Evolutionary conservation across 53 echinoderm and acorn worm species (phyloP), one percentile per base, ranked within the genome.

Genomic region (Patiria pectinifera): DNA sequence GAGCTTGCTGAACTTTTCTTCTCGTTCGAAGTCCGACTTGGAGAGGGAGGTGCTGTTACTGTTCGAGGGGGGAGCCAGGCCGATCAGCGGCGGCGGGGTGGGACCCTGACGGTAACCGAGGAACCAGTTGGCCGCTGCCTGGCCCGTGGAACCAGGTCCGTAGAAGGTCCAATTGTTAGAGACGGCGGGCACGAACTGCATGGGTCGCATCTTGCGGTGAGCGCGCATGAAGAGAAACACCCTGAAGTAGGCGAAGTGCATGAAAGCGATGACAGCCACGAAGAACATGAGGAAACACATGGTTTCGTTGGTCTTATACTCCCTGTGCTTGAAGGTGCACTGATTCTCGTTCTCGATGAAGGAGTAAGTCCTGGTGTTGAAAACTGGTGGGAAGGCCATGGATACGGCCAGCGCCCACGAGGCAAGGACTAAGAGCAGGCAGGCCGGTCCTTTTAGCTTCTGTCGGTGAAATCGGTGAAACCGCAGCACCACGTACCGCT

Each of bases 91-190:
- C 48, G 98, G 98, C 35, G 98, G 96, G 45, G 96, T 92, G 22
- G 96, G 93, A 19, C 95, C 96, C 45, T 98, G 96, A 1, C 98
- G 91, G 83, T 94, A 96, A 11, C 98, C 98, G 45, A 95, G 95
- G 78, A 96, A 95, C 95, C 96, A 96, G 80, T 96, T 96, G 35
- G 98, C 95, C 1, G 98, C 98, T 48, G 96, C 96, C 71, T 95
- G 94, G 16, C 96, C 96, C 23, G 96, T 98, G 6, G 96, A 95
- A 24, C 98, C 98, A 43, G 98, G 98, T 15, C 98, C 98, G 91
- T 98, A 98, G 91, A 98, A 98, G 71, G 98, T 98, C 98, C 98
- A 98, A 86, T 97, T 95, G 88, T 94, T 95, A 76, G 98, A 98
- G 69, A 95, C 95, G 23, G 98, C 98, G 11, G 98, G 98, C 49